A percentile compares a stretch with the other conserved stretches of the same genome.
These are phyloP conservation scores for Heliothis subflexa DNA, from an alignment of 1,140 invertebrate species.

Conservation along the genomic window DNA sequence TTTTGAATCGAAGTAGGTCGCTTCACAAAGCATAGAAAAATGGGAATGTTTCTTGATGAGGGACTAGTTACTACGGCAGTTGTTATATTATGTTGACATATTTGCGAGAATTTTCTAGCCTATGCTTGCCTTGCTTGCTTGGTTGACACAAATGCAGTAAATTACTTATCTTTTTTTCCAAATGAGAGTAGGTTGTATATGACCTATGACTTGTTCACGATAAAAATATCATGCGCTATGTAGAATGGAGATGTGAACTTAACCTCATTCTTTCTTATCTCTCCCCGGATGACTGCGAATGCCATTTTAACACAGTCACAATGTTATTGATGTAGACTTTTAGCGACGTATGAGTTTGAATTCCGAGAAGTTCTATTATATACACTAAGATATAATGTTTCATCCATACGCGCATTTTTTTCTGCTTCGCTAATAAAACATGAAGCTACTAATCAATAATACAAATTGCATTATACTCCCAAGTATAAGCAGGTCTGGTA, in stretches of 20 bases:
- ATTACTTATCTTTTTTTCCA: not conserved
- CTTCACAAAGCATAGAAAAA: not conserved
- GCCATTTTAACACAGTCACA: slow-evolving; percentile 7
- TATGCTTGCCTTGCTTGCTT: too few relatives aligned
- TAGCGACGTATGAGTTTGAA: not conserved
- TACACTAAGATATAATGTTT: not conserved
- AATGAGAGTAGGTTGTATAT: not conserved
- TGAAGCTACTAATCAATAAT: too few relatives aligned
- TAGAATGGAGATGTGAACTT: slow-evolving; percentile 35
- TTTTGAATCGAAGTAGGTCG: slow-evolving; percentile 5
- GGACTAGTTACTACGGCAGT: too few relatives aligned
- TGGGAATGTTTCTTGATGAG: not conserved
- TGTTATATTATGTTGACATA: too few relatives aligned
- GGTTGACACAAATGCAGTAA: too few relatives aligned
- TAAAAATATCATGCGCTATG: slow-evolving; percentile 15
- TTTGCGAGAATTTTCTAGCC: too few relatives aligned
- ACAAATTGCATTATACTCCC: too few relatives aligned
- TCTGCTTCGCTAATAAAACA: too few relatives aligned
- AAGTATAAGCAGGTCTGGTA: too few relatives aligned
- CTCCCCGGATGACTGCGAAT: slow-evolving; percentile 42
- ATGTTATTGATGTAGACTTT: slow-evolving; percentile 13
- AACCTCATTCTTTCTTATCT: slow-evolving; percentile 48
- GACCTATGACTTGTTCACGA: slow-evolving; percentile 15
- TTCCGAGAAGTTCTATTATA: not conserved
- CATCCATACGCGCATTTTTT: not conserved